phyloP scores from a whole-genome alignment of 2,113 vertebrate genomes.

The Naja naja region DNA sequence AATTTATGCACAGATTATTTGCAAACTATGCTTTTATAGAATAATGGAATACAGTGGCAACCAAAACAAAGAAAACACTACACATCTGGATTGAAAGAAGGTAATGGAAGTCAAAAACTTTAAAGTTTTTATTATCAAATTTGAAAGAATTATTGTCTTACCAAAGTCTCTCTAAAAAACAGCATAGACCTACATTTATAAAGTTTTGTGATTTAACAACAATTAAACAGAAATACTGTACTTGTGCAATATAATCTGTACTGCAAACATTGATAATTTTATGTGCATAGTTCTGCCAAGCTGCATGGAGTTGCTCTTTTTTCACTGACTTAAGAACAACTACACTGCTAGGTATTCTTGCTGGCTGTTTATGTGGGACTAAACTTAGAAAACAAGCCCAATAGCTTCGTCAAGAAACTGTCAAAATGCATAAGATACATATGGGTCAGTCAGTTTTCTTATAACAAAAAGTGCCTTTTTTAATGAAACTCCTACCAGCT shows the following conservation, averaged over 20 bases:
- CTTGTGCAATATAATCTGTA: slow-evolving; percentile 3
- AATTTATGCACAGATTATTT: slow-evolving; percentile 23
- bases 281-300: slow-evolving; percentile 7
- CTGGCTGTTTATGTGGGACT: slow-evolving; percentile 25
- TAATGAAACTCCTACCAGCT: not conserved
- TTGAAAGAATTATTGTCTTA: not conserved
- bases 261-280: not conserved
- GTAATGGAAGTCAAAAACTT: not conserved
- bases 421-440: slow-evolving; percentile 29
- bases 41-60: slow-evolving; percentile 26
- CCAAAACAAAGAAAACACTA: not conserved
- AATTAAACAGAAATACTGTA: not conserved
- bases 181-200: slow-evolving; percentile 10
- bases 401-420: slow-evolving; percentile 34
- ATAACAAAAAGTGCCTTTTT: not conserved
- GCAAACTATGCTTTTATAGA: not conserved
- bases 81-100: not conserved
- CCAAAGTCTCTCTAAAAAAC: not conserved
- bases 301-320: slow-evolving; percentile 32
- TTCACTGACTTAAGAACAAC: slow-evolving; percentile 54
- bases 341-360: slow-evolving; percentile 50
- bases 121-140: not conserved
- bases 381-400: slow-evolving; percentile 59
- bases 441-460: not conserved
- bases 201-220: not conserved